phyloP scores from a whole-genome alignment of 2,888 invertebrate genomes.

The Brachypterus glaber region DNA sequence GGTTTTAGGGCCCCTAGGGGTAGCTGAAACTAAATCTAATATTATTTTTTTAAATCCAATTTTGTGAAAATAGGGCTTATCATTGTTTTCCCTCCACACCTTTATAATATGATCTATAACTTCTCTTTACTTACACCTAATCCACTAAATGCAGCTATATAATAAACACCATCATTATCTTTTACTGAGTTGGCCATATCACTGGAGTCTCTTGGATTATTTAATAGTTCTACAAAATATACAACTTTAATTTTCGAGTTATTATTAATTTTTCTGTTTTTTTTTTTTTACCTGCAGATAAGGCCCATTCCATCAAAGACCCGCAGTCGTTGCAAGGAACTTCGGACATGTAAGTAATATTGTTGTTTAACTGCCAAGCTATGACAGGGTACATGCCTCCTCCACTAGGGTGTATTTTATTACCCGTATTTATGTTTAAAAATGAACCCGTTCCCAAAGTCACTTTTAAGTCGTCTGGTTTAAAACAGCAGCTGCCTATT shows the following conservation, averaged over 20 bases:
- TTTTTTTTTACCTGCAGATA: constrained; percentile 49
- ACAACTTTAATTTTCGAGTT: constrained; percentile 8
- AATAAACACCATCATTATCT: constrained; percentile 69
- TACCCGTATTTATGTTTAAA: constrained; percentile 73
- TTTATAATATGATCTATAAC: no score
- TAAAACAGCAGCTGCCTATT: constrained; percentile 78
- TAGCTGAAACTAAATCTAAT: no score
- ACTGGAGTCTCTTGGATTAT: constrained; percentile 55
- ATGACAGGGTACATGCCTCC: constrained; percentile 85
- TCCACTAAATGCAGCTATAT: constrained; percentile 85
- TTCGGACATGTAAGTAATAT: constrained; percentile 74
- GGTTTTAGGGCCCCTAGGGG: no score
- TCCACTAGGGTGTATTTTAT: constrained; percentile 65
- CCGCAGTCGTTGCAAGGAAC: constrained; percentile 85
- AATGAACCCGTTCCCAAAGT: constrained; percentile 91
- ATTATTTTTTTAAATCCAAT: no score
- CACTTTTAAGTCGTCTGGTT: constrained; percentile 69
- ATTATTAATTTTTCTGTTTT: constrained; percentile 7
- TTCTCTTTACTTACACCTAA: constrained; percentile 66
- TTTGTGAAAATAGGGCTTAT: constrained; percentile 1
- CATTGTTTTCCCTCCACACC: constrained; percentile 1
- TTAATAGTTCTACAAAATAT: constrained; percentile 51
- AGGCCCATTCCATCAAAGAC: constrained; percentile 77
- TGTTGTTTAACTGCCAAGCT: constrained; percentile 64
- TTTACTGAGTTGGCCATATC: constrained; percentile 57